Evolutionary conservation across 2,797 vertebrate genomes (phyloP), one percentile per base, ranked within the genome.

Genomic region (Loris lydekkerianus): DNA sequence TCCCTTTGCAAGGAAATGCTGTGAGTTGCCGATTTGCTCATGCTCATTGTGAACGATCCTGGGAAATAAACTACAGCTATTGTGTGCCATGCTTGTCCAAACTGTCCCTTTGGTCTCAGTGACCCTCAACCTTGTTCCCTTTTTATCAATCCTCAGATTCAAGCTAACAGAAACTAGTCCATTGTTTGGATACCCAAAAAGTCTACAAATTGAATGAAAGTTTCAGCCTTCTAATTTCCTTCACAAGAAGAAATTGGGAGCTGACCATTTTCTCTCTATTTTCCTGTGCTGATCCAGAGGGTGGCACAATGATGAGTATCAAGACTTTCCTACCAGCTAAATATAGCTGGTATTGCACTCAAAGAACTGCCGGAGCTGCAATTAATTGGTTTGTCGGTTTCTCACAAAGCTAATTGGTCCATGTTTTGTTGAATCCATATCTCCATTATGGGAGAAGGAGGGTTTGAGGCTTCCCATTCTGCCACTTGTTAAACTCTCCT

Each of bases 101-200:
- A 78, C 7, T 18, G 40, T 23, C 29, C 11, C 15, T 40, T 56
- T 80, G 17, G 40, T 69, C 61, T 11, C 86, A 49, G 10, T 34
- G 20, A 63, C 7, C 5, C 13, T 3, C 37, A 25, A 7, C 1
- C 40, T 56, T 13, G 5, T 25, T 7, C 8, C 7, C 4, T 15
- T 67, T 37, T 18, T 25, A 2, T 20, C 49, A 58, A 75, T 63
- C 37, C 8, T 46, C 21, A 61, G 56, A 46, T 73, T 75, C 5
- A 18, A 13, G 14, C 14, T n/a, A 75, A 61, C 37, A 76, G 46
- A 53, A 65, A 18, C 31, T 4, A 77, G 17, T 53, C 11, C 15
- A 9, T 53, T 9, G 11, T 21, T 31, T 9, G n/a, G 23, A 20
- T 6, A 4, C n/a, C 60, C 20, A 9, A 77, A 37, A 53, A 2